Evolutionary conservation across 1,140 invertebrate species (phyloP).

Genomic region (Microplitis mediator): DNA sequence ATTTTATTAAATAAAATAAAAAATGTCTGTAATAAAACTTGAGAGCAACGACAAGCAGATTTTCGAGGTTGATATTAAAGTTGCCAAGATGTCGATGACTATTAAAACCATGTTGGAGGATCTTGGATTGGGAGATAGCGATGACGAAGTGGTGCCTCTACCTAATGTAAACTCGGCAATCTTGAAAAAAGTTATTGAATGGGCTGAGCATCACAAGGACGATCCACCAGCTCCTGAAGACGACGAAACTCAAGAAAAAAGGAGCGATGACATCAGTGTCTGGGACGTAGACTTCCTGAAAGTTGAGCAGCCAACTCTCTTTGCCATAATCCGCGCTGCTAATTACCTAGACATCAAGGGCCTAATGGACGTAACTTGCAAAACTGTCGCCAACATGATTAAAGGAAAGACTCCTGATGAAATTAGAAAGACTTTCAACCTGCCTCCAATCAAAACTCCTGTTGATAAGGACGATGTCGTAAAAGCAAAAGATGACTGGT

Average conservation of each 20-base stretch:
- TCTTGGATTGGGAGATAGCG: constrained; percentile 68
- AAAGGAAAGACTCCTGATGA: no score
- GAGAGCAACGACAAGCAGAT: constrained; percentile 72
- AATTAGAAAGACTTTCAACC: no score
- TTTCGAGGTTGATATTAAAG: constrained; percentile 75
- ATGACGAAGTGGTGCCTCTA: constrained; percentile 73
- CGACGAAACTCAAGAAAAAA: constrained; percentile 47
- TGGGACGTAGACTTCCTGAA: constrained; percentile 79
- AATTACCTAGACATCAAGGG: constrained; percentile 78
- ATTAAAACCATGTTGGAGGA: constrained; percentile 77
- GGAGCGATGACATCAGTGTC: constrained; percentile 74
- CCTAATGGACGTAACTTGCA: neutral
- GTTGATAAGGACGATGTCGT: no score
- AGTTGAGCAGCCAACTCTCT: constrained; percentile 74
- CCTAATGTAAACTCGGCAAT: constrained; percentile 74
- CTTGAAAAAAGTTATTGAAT: constrained; percentile 69
- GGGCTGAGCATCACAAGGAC: constrained; percentile 67
- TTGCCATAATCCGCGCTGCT: constrained; percentile 74
- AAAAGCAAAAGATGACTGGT: no score
- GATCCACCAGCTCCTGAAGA: constrained; percentile 51
- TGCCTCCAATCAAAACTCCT: no score
- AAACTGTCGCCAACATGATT: no score
- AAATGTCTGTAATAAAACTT: constrained; percentile 64
- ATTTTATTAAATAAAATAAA: neutral
- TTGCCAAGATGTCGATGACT: constrained; percentile 72